Evolutionary conservation across 2,888 invertebrate genomes (phyloP), one percentile per base, ranked within the genome.

Genomic region (Lasius fuliginosus): DNA sequence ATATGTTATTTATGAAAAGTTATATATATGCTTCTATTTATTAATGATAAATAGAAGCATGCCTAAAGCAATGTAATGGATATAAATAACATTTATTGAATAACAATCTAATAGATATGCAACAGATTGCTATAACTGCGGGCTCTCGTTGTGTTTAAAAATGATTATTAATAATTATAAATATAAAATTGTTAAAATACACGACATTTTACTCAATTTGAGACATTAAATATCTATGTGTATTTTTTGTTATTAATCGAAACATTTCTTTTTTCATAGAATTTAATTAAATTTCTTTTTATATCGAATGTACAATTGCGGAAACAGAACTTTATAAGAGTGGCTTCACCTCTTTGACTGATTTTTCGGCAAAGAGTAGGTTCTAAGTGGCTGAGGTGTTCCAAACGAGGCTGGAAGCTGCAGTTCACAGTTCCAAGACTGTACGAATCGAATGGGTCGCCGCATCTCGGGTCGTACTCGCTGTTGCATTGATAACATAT

Each of bases 401-500:
- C 97, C 18, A 97, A 96, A 0, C 96, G 97, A 86, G 97, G 97
- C 89, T 96, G 96, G 92, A 97, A 96, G 79, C 97, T 97, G 95
- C 99, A 99, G 94, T 98, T 98, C 40, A 98, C 97, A 90, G 97
- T 96, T 42, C 98, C 98, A 92, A 98, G 96, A 73, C 98, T 97
- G 95, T 97, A 98, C 33, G 98, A 96, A 93, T 98, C 97, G 94
- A 99, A 99, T 77, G 98, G 97, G 93, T 98, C 98, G 0, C 97
- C 98, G 93, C 99, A 99, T 90, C 98, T 97, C 56, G 98, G 97
- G 95, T 99, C 98, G 93, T 97, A 98, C 87, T 97, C 97, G 85
- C 99, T 99, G 95, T 99, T 99, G 95, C 99, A 99, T 92, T 98
- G 97, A 94, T 98, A 99, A 95, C 99, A 99, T 91, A 96, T 95